Percentiles rank a stretch among this genome's conserved stretches.
These are phyloP conservation scores for Trypoxylus dichotomus DNA, from an alignment of 1,140 invertebrate genomes.

Conservation along the genomic window DNA sequence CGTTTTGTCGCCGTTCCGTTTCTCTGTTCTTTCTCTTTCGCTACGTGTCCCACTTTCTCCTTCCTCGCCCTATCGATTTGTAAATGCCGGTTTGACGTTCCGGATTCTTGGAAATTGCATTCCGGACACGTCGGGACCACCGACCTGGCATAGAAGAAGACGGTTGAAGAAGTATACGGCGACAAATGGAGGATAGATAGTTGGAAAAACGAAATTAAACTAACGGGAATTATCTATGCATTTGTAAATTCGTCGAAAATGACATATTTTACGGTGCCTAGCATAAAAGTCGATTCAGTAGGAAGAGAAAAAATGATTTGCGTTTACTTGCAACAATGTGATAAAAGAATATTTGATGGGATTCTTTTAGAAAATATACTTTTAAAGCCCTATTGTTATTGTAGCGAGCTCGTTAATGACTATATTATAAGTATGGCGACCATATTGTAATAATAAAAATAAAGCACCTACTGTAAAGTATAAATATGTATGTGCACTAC, in stretches of 20 bases:
- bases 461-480: no score
- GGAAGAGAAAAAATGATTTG: background rate
- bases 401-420: no score
- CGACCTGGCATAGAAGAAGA: constrained; percentile 2
- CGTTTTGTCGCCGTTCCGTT: background rate
- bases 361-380: no score
- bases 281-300: background rate
- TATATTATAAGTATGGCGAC: no score
- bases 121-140: constrained; percentile 18
- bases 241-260: constrained; percentile 2
- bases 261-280: background rate
- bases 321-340: background rate
- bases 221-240: constrained; percentile 17
- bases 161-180: background rate
- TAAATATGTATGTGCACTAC: no score
- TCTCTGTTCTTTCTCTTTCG: background rate
- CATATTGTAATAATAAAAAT: no score
- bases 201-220: background rate
- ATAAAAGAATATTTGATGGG: no score
- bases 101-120: constrained; percentile 16
- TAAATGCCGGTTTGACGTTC: constrained; percentile 23
- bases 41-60: background rate
- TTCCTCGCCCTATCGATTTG: constrained; percentile 6
- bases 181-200: background rate
- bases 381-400: no score